Percentiles rank a stretch among this genome's conserved stretches.
Evolutionary conservation across 1,140 invertebrate genomes (phyloP).

Genomic region (Euwallacea similis): DNA sequence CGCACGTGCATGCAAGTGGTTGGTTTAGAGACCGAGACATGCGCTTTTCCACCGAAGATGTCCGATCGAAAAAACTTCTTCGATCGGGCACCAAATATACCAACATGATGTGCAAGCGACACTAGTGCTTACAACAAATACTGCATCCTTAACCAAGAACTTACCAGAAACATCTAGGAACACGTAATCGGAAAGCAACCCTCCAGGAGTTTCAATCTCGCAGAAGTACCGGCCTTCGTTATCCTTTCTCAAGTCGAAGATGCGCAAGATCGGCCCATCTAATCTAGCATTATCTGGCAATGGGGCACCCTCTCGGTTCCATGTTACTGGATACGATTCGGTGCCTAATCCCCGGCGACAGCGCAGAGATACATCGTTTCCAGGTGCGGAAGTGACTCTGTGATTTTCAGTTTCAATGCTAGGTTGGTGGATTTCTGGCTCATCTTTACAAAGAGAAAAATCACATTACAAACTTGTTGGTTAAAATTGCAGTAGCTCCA

Average conservation of each 20-base stretch:
- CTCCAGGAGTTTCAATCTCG: conserved; percentile 59
- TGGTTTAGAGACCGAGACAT: conserved; percentile 7
- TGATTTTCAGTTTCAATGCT: conserved; percentile 52
- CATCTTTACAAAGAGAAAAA: conserved; percentile 22
- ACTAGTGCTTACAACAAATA: too few species aligned
- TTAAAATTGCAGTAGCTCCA: too few species aligned
- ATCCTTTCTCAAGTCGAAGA: conserved; percentile 59
- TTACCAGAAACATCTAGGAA: conserved; percentile 71
- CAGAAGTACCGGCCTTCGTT: conserved; percentile 75
- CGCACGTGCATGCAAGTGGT: conserved; percentile 42
- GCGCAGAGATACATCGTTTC: conserved; percentile 61
- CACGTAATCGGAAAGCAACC: conserved; percentile 63
- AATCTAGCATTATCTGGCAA: conserved; percentile 56
- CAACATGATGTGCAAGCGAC: too few species aligned
- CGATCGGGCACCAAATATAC: too few species aligned
- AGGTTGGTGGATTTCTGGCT: conserved; percentile 47
- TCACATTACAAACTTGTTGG: too few species aligned
- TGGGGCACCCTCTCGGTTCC: conserved; percentile 58
- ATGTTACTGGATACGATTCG: conserved; percentile 51
- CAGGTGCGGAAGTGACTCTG: conserved; percentile 56
- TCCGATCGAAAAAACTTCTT: too few species aligned
- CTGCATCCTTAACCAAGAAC: conserved; percentile 39
- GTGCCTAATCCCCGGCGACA: conserved; percentile 54
- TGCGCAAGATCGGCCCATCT: conserved; percentile 55
- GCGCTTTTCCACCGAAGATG: too few species aligned